Percentiles rank a stretch among this genome's conserved stretches.
Conservation (phyloP, 2,113 vertebrate species). For the Astur gentilis region DNA sequence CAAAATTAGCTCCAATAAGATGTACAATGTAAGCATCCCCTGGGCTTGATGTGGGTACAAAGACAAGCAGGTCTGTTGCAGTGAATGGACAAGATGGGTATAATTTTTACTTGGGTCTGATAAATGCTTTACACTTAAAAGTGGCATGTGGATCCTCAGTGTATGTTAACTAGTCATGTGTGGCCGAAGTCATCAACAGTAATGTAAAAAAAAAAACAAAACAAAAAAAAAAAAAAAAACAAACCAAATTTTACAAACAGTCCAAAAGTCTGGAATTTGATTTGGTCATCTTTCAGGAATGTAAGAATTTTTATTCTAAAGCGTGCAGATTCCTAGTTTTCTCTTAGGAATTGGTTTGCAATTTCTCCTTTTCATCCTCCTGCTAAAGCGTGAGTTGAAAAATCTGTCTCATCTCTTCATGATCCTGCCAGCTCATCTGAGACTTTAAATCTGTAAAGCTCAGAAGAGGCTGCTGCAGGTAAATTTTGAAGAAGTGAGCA, state of each 20-base stretch:
- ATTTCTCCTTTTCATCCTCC: background rate
- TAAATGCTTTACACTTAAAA: background rate
- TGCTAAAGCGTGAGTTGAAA: background rate
- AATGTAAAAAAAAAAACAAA: background rate
- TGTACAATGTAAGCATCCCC: background rate
- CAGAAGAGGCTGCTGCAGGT: background rate
- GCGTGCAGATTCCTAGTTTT: background rate
- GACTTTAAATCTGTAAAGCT: background rate
- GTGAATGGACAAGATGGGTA: background rate
- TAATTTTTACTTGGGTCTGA: background rate
- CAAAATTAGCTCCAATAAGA: background rate
- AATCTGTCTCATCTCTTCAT: background rate
- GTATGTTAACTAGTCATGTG: background rate
- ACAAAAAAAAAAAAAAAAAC: background rate
- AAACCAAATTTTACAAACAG: background rate
- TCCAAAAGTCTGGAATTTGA: background rate
- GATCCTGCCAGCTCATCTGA: background rate
- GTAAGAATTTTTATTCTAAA: background rate
- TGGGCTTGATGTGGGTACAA: background rate
- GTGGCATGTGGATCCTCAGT: background rate
- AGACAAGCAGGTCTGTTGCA: background rate
- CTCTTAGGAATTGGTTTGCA: background rate
- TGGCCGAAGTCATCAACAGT: fast-evolving
- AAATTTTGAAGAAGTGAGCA: background rate
- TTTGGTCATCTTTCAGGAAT: background rate